A percentile compares a stretch with the other conserved stretches of the same genome.
These are phyloP conservation scores for Turnix velox DNA, from an alignment of 2,113 vertebrate genomes.

Conservation along the genomic window DNA sequence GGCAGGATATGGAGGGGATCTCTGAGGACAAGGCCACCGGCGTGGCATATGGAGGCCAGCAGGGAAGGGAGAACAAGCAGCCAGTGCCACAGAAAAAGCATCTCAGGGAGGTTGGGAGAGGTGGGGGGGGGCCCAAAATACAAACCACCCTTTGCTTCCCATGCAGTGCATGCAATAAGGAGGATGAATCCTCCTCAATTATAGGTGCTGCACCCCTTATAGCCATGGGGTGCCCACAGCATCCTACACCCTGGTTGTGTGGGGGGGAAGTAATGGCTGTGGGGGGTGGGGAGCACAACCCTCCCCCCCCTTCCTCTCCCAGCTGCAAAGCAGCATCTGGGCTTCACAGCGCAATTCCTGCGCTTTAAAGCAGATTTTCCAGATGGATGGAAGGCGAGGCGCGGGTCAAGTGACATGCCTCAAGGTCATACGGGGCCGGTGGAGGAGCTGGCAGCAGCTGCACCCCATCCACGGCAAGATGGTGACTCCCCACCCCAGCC, in stretches of 20 bases:
- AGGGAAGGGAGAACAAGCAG: conserved; percentile 7
- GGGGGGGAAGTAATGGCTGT: background rate
- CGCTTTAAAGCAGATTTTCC: conserved; percentile 50
- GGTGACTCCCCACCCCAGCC: fast-evolving
- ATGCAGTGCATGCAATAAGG: background rate
- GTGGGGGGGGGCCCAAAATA: background rate
- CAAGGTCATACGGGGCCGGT: background rate
- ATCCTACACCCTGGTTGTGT: no score
- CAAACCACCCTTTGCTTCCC: background rate
- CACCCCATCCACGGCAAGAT: fast-evolving
- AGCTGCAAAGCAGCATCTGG: conserved; percentile 50
- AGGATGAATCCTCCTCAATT: background rate
- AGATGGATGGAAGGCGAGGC: conserved; percentile 20
- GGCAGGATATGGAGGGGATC: background rate
- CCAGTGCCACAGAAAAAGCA: background rate
- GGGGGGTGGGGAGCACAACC: background rate
- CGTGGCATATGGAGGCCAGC: conserved; percentile 10
- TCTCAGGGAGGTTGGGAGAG: fast-evolving
- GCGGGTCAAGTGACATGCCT: conserved; percentile 36
- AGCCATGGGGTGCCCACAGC: background rate
- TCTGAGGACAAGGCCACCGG: conserved; percentile 45
- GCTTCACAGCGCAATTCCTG: background rate
- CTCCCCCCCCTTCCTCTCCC: background rate
- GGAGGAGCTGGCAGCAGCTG: background rate
- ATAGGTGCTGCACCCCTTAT: background rate